A percentile compares a stretch with the other conserved stretches of the same genome.
phyloP scores from a whole-genome alignment of 2,797 vertebrate species.

The Rhinatrema bivittatum region DNA sequence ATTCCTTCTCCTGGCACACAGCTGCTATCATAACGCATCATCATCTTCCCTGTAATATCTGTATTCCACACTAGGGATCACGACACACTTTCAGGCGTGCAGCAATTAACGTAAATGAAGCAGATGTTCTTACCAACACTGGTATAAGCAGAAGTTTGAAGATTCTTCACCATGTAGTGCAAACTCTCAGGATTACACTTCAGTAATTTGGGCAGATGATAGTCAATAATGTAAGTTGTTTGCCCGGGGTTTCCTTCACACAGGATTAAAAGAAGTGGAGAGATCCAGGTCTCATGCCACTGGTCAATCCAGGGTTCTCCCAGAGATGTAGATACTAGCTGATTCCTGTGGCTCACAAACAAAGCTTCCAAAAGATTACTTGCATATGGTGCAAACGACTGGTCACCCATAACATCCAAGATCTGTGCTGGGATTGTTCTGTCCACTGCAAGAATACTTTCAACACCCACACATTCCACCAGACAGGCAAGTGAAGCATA shows the following conservation, averaged over 20 bases:
- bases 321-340: conserved; percentile 47
- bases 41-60: too few relatives aligned
- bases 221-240: conserved; percentile 85
- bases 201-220: conserved; percentile 83
- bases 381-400: conserved; percentile 82
- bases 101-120: neutral
- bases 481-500: conserved; percentile 76
- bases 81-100: neutral
- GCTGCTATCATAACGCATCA: too few relatives aligned
- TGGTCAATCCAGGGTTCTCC: conserved; percentile 57
- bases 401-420: conserved; percentile 81
- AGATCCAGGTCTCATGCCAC: conserved; percentile 87
- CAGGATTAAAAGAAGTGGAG: conserved; percentile 75
- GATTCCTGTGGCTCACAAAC: conserved; percentile 79
- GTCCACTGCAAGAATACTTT: conserved; percentile 64
- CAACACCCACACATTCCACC: conserved; percentile 75
- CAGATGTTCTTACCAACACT: conserved; percentile 59
- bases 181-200: conserved; percentile 82
- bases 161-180: conserved; percentile 77
- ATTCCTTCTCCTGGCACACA: too few relatives aligned
- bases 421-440: conserved; percentile 68
- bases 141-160: conserved; percentile 60
- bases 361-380: conserved; percentile 87
- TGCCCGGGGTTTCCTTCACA: conserved; percentile 76
- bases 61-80: too few relatives aligned